Evolutionary conservation across 2,113 vertebrate species (phyloP).

Genomic region (Etheostoma spectabile): DNA sequence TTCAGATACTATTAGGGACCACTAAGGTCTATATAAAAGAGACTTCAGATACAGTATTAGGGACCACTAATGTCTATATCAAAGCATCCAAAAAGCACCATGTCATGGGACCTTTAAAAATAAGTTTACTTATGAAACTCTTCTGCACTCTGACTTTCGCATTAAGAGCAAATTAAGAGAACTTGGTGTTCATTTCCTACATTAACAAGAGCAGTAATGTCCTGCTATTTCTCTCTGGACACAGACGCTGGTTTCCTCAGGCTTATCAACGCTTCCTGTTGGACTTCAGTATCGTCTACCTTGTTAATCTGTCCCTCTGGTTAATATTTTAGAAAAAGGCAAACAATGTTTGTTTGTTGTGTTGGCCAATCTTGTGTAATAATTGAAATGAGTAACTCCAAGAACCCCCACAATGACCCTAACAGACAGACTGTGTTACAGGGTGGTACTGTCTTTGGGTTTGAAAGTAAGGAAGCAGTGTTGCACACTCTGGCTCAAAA

Average conservation of each 20-base stretch:
- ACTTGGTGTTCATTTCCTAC: conserved; percentile 20
- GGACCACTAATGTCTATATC: too few relatives aligned
- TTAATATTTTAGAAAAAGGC: conserved; percentile 83
- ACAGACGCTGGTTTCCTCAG: conserved; percentile 43
- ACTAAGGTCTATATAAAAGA: too few relatives aligned
- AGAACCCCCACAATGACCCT: neutral
- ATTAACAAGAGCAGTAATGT: neutral
- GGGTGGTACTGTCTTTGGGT: neutral
- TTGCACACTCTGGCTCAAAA: too few relatives aligned
- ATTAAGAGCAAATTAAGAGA: conserved; percentile 29
- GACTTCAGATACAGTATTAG: too few relatives aligned
- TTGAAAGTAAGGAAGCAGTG: too few relatives aligned
- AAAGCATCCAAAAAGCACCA: too few relatives aligned
- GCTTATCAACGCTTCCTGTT: conserved; percentile 54
- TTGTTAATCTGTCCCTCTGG: conserved; percentile 68
- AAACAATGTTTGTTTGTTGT: conserved; percentile 80
- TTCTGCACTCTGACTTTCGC: conserved; percentile 30
- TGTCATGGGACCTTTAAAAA: too few relatives aligned
- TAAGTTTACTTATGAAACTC: neutral
- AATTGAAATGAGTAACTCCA: conserved; percentile 52
- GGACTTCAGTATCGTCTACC: conserved; percentile 78
- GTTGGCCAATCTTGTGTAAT: conserved; percentile 68
- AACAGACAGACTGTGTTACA: neutral
- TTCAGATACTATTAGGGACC: too few relatives aligned
- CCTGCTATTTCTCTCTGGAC: neutral